Evolutionary conservation across 2,113 vertebrate species (phyloP).

Genomic region (Rattus rattus): DNA sequence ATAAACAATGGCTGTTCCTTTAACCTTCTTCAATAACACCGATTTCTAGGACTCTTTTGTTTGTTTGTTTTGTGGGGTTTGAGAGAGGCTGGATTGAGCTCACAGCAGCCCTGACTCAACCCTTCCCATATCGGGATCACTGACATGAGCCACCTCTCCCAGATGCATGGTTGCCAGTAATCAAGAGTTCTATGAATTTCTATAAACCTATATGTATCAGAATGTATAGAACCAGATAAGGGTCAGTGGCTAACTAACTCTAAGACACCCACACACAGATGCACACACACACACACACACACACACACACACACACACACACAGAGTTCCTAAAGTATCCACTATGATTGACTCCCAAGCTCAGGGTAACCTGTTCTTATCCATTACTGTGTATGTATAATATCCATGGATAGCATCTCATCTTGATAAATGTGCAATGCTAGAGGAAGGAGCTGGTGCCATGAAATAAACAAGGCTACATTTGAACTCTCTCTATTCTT

Average conservation of each 20-base stretch:
- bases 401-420: too few relatives aligned
- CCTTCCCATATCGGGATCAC: not conserved
- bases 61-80: not conserved
- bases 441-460: not conserved
- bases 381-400: not conserved
- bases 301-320: too few relatives aligned
- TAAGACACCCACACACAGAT: not conserved
- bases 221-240: not conserved
- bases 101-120: not conserved
- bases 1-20: conserved; percentile 2
- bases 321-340: not conserved
- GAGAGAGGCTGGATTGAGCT: not conserved
- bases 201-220: conserved; percentile 10
- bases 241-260: conserved; percentile 13
- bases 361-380: not conserved
- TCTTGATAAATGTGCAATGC: not conserved
- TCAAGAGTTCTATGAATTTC: conserved; percentile 1
- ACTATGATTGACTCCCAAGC: not conserved
- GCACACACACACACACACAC: too few relatives aligned
- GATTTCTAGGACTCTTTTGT: conserved; percentile 3
- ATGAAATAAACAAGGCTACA: not conserved
- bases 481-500: not conserved
- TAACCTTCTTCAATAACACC: not conserved
- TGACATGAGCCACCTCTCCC: not conserved
- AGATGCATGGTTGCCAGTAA: not conserved